Evolutionary conservation across 2,113 vertebrate genomes (phyloP), one percentile per base, ranked within the genome.

Genomic region (Gopherus evgoodei): DNA sequence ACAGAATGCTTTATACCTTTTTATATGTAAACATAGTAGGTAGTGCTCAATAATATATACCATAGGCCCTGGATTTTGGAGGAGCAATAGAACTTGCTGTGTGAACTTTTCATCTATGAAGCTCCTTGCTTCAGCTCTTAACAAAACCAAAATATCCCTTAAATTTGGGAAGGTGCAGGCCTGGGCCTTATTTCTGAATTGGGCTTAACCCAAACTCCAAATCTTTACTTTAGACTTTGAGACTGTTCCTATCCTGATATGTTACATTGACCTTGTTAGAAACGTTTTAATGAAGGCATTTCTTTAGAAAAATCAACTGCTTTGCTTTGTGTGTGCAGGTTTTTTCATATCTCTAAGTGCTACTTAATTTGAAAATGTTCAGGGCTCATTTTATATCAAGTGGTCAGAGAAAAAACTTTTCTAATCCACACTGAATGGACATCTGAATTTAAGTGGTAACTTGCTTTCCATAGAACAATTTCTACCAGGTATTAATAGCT

Each of bases 321-420:
- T 80, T 69, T 89, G 25, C 19, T 93, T 95, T 86, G 16, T 89
- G 16, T 84, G 13, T 81, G 3, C 44, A 83, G 86, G 49, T 57
- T 91, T 93, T 96, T 96, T 50, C 76, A 29, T 94, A 92, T 90
- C 93, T 93, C 90, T 53, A 72, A 93, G 84, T 95, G 89, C 95
- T 97, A 75, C 38, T 42, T 38, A 75, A 75, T 24, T 75, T 24
- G 5, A 42, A 38, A 42, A 42, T 75, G 38, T 24, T 75, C 69
- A 42, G 69, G n/a, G 17, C 38, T 42, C n/a, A 25, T 75, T 75
- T 72, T 75, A 75, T 42, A 21, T 75, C 38, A 75, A 75, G 22
- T 65, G 38, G 38, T 22, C 22, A 42, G 22, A 11, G 10, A 22
- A 75, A 75, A 42, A 42, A 35, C 13, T 90, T 95, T 95, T 93